Percentiles rank a stretch among this genome's conserved stretches.
These are phyloP conservation scores for Perdita meconis DNA, from an alignment of 2,888 invertebrate genomes.

Conservation along the genomic window DNA sequence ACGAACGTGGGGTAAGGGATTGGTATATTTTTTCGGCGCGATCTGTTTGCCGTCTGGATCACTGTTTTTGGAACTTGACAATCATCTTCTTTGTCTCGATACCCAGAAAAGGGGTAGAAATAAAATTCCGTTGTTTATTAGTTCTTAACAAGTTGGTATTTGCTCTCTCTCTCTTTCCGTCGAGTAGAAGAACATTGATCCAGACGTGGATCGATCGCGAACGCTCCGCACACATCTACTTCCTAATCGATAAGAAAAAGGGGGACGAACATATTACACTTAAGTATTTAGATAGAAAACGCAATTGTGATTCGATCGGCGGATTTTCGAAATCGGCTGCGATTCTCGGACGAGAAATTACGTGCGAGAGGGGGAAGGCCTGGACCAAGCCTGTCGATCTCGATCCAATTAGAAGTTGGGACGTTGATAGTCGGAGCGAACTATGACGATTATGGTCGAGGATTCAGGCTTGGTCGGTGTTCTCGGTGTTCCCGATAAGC, in stretches of 20 bases:
- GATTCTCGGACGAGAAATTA: constrained; percentile 20
- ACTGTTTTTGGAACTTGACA: constrained; percentile 7
- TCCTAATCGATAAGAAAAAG: constrained; percentile 43
- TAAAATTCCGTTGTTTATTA: too few species aligned
- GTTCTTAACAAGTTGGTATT: background rate
- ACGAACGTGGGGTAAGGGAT: constrained; percentile 35
- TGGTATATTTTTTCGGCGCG: constrained; percentile 15
- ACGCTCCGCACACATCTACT: constrained; percentile 58
- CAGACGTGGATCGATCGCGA: constrained; percentile 26
- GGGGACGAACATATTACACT: constrained; percentile 32
- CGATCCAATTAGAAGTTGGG: background rate
- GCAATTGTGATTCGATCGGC: constrained; percentile 61
- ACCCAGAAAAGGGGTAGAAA: too few species aligned
- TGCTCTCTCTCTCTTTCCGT: background rate
- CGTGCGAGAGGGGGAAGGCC: constrained; percentile 25
- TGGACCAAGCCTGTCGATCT: constrained; percentile 39
- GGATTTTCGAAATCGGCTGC: constrained; percentile 16
- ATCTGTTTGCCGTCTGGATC: constrained; percentile 18
- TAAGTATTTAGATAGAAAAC: constrained; percentile 57
- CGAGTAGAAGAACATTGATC: constrained; percentile 2
- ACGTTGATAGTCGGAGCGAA: background rate
- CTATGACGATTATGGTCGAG: constrained; percentile 36
- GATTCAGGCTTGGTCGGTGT: constrained; percentile 47
- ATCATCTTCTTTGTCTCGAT: too few species aligned
- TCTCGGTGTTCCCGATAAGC: constrained; percentile 59